These are phyloP conservation scores for Rallus crepitans DNA, from an alignment of 2,797 vertebrate species.

Conservation along the genomic window DNA sequence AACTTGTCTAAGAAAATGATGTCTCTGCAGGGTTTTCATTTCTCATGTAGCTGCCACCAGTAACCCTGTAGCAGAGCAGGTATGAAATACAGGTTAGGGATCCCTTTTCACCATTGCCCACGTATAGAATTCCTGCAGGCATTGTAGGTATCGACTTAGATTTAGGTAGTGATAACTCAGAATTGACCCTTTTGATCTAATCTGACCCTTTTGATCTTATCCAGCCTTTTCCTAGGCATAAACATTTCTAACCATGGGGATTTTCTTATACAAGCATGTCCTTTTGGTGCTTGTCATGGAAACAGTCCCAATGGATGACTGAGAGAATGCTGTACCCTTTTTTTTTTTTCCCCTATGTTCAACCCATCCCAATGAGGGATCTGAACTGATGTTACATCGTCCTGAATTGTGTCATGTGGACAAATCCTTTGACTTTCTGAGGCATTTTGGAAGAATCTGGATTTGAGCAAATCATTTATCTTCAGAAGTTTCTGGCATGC, in stretches of 20 bases:
- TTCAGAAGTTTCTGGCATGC: neutral
- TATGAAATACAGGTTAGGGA: neutral
- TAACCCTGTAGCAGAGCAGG: neutral
- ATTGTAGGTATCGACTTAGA: neutral
- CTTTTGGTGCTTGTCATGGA: neutral
- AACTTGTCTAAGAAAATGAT: slow-evolving; percentile 50
- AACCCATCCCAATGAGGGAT: neutral
- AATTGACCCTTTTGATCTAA: neutral
- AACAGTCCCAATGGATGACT: neutral
- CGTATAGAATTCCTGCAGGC: neutral
- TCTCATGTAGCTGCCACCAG: neutral
- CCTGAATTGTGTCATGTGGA: neutral
- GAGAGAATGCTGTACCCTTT: neutral
- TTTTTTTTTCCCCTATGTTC: neutral
- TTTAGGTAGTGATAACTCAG: neutral
- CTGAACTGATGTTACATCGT: neutral
- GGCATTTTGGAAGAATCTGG: neutral
- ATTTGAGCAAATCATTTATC: neutral
- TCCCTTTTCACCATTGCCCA: neutral
- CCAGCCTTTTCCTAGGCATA: neutral
- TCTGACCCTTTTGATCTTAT: neutral
- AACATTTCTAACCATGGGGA: neutral
- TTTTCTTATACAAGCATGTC: neutral
- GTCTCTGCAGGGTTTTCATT: slow-evolving; percentile 32
- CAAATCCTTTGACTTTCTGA: neutral